Evolutionary conservation across 30 jellyfish, hydroid and myxozoan genomes (phyloP), one percentile per base, ranked within the genome.

Genomic region (Mastigias papua): DNA sequence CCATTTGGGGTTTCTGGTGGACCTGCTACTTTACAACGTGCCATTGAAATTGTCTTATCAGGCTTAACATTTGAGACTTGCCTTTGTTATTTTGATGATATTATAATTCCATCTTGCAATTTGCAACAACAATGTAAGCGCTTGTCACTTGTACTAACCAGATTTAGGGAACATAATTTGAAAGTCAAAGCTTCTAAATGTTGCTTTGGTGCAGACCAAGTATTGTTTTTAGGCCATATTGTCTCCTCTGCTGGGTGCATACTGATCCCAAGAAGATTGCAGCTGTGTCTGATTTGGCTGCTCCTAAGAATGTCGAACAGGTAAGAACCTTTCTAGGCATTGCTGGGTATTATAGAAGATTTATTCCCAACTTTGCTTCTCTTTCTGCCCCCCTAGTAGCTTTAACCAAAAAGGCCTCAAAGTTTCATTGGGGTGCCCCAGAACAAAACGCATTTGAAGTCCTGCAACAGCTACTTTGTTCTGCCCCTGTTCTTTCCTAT

Each of bases 1-100:
- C 93, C 93, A 8, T 83, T 69, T 83, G 93, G 93, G 25, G 93
- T 72, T 23, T 83, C 80, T 0, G 73, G 73, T 10, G 93, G 70
- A 3, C 48, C 71, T 82, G 92, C 92, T 4, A 62, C 92, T 21
- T 65, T 82, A 15, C 83, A 82, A 34, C 66, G 81, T 1, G 81
- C 90, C 48, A 58, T 80, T 7, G 90, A 80, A 35, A 83, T 83
- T 28, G 93, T 83, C 23, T 32, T 83, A 19, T 83, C 86, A 0
- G 93, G 93, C 0, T 51, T 83, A 10, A 72, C 78, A 2, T 83
- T 26, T 83, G 86, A 70, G 2, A 83, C 93, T 4, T 83, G 93
- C 34, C 78, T 83, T 1, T 69, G 83, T 70, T 70, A 51, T 70
- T 83, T 83, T 83, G 93, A 83, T 70, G 84, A 82, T 49, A 27